Evolutionary conservation across 1,140 invertebrate genomes (phyloP).

Genomic region (Trachymyrmex septentrionalis): DNA sequence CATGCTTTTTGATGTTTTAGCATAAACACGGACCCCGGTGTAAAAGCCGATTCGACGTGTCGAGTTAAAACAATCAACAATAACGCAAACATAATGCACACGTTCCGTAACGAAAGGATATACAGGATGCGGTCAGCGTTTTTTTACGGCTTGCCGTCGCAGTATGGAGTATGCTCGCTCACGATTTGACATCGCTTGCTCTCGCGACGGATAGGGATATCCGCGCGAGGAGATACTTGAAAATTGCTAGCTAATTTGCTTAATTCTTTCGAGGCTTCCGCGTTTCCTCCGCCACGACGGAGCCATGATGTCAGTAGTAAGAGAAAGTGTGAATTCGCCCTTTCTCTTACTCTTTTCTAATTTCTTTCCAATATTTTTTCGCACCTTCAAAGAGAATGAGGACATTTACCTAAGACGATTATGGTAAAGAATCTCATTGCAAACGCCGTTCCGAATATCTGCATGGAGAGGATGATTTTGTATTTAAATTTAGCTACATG

Average conservation of each 20-base stretch:
- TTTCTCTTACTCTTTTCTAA: not conserved
- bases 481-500: no score
- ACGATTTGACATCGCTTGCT: not conserved
- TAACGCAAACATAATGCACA: not conserved
- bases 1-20: constrained; percentile 26
- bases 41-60: not conserved
- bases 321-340: not conserved
- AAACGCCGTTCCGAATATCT: not conserved
- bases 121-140: not conserved
- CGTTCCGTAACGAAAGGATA: not conserved
- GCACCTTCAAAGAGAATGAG: not conserved
- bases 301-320: not conserved
- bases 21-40: constrained; percentile 19
- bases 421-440: not conserved
- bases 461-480: not conserved
- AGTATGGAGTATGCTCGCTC: not conserved
- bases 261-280: not conserved
- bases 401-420: not conserved
- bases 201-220: not conserved
- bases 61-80: constrained; percentile 28
- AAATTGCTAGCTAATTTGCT: not conserved
- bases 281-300: not conserved
- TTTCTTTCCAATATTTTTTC: not conserved
- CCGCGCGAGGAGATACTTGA: not conserved
- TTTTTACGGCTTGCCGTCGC: not conserved